Evolutionary conservation across 2,797 vertebrate species (phyloP).

Genomic region (Prunella strophiata): DNA sequence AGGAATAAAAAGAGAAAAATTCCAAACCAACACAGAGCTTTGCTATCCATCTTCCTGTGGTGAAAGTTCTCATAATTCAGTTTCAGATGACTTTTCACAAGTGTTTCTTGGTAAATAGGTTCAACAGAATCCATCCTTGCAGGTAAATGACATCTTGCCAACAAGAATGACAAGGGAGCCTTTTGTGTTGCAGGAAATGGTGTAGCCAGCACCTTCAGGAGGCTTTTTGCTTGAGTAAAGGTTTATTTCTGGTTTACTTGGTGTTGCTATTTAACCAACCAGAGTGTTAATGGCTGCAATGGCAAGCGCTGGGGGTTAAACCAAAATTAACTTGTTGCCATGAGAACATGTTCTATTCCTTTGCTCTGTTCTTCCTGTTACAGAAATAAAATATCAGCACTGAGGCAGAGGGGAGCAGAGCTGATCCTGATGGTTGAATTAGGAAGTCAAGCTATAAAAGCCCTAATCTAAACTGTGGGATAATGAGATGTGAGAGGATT

Average conservation of each 20-base stretch:
- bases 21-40: background rate
- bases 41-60: background rate
- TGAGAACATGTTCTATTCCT: background rate
- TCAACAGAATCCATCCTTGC: background rate
- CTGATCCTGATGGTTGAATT: constrained; percentile 61
- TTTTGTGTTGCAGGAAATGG: background rate
- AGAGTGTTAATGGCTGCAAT: background rate
- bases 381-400: constrained; percentile 46
- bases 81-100: background rate
- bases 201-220: background rate
- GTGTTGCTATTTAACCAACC: background rate
- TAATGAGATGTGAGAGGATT: constrained; percentile 76
- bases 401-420: constrained; percentile 32
- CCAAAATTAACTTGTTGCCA: background rate
- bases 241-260: background rate
- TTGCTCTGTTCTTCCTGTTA: constrained; percentile 50
- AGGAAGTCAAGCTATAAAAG: constrained; percentile 63
- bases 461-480: constrained; percentile 73
- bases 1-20: background rate
- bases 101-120: background rate
- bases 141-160: background rate
- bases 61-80: background rate
- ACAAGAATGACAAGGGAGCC: background rate
- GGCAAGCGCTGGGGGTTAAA: background rate
- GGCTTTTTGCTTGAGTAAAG: background rate